A percentile compares a stretch with the other conserved stretches of the same genome.
phyloP scores from a whole-genome alignment of 2,888 invertebrate genomes.

The Amphiduros pacificus region DNA sequence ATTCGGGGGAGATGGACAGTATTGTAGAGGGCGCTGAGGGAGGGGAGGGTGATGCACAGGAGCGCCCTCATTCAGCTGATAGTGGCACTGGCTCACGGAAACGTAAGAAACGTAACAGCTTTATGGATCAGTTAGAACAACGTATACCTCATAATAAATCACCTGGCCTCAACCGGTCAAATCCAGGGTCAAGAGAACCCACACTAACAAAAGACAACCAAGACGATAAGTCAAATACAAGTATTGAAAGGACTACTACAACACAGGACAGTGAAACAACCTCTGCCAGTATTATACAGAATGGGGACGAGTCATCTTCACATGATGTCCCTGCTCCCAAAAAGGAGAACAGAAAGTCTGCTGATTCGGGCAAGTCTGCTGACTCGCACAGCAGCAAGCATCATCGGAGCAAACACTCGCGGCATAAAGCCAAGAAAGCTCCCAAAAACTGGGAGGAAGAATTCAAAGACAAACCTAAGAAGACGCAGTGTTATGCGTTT shows the following conservation, averaged over 20 bases:
- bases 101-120: slow-evolving; percentile 16
- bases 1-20: not conserved
- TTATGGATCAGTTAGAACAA: slow-evolving; percentile 26
- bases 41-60: not conserved
- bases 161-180: slow-evolving; percentile 24
- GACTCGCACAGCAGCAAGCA: too few species aligned
- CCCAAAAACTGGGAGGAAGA: slow-evolving; percentile 49
- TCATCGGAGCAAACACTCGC: too few species aligned
- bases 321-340: too few species aligned
- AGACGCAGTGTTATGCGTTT: slow-evolving; percentile 48
- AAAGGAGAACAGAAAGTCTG: too few species aligned
- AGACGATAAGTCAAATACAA: not conserved
- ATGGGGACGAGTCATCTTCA: too few species aligned
- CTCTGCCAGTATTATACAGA: too few species aligned
- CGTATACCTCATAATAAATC: slow-evolving; percentile 25
- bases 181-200: slow-evolving; percentile 13
- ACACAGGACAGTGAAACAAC: not conserved
- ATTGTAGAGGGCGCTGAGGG: not conserved
- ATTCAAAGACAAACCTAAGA: slow-evolving; percentile 38
- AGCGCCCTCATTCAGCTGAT: slow-evolving; percentile 2
- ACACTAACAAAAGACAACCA: not conserved
- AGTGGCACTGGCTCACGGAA: slow-evolving; percentile 12
- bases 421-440: too few species aligned
- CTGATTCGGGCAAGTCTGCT: too few species aligned
- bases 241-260: not conserved